Percentiles rank a stretch among this genome's conserved stretches.
phyloP scores from a whole-genome alignment of 2,797 vertebrate genomes.

The Strix occidentalis region DNA sequence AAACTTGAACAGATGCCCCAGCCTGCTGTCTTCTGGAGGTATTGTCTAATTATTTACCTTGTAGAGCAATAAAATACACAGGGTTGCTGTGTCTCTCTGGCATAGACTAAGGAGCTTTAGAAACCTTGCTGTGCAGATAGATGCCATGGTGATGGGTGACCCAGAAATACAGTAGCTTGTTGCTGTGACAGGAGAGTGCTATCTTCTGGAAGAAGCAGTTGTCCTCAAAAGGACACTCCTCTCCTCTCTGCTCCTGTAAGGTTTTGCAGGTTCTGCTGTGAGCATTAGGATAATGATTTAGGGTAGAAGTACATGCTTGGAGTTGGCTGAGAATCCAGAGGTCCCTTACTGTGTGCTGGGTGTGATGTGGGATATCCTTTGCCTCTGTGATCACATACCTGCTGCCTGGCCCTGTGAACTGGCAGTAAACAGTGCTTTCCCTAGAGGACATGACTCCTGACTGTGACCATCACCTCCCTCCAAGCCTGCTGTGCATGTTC shows the following conservation, averaged over 20 bases:
- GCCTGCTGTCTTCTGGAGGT: constrained; percentile 25
- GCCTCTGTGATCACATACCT: not conserved
- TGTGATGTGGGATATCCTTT: not conserved
- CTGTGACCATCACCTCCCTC: not conserved
- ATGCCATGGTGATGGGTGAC: not conserved
- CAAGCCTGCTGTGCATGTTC: not conserved
- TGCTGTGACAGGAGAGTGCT: not conserved
- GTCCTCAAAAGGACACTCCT: not conserved
- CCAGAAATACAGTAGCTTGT: not conserved
- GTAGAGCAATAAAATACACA: not conserved
- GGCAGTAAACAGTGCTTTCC: not conserved
- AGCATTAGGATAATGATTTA: not conserved
- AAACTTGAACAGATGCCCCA: constrained; percentile 19
- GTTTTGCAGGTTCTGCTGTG: not conserved
- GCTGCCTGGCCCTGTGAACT: not conserved
- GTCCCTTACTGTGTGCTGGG: not conserved
- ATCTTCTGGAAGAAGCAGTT: not conserved
- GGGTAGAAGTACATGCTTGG: not conserved
- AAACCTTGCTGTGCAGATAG: not conserved
- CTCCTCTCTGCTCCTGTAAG: not conserved
- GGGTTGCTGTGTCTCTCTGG: not conserved
- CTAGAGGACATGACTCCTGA: not conserved
- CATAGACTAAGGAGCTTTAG: not conserved
- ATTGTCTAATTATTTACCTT: constrained; percentile 45
- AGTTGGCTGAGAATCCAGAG: not conserved